Base-by-base conservation (phyloP, 2,888 invertebrate genomes). In the Aelia acuminata region DNA sequence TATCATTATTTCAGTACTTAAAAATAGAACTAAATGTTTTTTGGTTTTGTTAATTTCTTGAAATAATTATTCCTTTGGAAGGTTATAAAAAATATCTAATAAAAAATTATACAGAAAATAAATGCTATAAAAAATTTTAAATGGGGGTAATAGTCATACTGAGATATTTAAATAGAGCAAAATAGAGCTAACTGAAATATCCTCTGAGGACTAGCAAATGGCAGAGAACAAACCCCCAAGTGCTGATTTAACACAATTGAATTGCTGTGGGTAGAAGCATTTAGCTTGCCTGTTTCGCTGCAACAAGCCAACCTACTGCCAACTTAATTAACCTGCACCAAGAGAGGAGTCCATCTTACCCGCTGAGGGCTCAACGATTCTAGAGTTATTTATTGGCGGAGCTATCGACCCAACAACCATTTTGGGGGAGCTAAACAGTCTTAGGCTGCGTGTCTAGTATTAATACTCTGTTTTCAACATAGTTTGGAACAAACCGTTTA, bases 181-280 rank as follows among this genome's bases (percentile, higher is more conserved):
- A 57, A 57, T 57, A 57, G 13, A 26, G 4, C 3, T 3, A 18
- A 18, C 31, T 63, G 26, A 2, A 63, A 31, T 63, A 63, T 10
- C 63, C 15, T 8, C 63, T 31, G 31, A 26, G 57, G 57, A 13
- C 26, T 57, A 26, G 26, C 39, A 20, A 39, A 43, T 43, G 10
- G 80, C n/a, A 18, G 13, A n/a, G 22, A 80, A 43, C 43, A n/a
- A n/a, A n/a, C n/a, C n/a, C 43, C 43, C 80, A 39, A 80, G 80
- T 43, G 80, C 80, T 80, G 80, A 80, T 80, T 39, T 80, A n/a
- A 80, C 80, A 80, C 80, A 80, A 80, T 80, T 80, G 11, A 39
- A 80, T 39, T 80, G 80, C 39, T 80, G 39, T 43, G 80, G 43
- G 43, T 43, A 80, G 80, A n/a, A 43, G 43, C 43, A 43, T 43